phyloP scores from a whole-genome alignment of 2,113 vertebrate genomes.

The Thomomys bottae region DNA sequence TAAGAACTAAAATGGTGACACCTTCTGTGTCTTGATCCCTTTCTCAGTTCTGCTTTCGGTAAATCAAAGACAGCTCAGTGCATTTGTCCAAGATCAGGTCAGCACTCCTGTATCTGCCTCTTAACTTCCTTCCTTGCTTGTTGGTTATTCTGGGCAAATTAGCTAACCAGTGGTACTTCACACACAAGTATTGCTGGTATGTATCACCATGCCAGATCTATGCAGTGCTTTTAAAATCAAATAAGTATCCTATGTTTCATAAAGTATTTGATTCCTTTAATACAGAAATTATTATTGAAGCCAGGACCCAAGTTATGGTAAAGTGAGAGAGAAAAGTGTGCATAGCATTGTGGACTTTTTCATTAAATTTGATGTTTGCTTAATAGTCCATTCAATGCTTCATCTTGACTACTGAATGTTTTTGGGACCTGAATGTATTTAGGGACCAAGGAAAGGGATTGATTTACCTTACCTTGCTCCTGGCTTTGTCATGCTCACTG shows the following conservation, averaged over 20 bases:
- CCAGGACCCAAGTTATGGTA: background rate
- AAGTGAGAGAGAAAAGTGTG: background rate
- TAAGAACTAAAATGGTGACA: background rate
- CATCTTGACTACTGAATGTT: background rate
- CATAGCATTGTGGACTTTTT: background rate
- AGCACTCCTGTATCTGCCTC: background rate
- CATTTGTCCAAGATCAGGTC: too few species aligned
- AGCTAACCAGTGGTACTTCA: background rate
- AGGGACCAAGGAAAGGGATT: background rate
- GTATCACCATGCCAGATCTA: too few species aligned
- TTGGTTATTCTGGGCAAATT: background rate
- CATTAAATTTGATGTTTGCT: slow-evolving; percentile 4
- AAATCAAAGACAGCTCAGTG: too few species aligned
- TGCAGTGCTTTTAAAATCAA: background rate
- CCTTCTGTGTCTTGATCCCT: too few species aligned
- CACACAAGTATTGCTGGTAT: too few species aligned
- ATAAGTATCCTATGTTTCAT: background rate
- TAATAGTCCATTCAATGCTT: background rate
- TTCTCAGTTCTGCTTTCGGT: background rate
- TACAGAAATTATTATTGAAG: background rate
- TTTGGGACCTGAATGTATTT: background rate
- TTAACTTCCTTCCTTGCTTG: background rate
- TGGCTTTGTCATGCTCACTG: background rate
- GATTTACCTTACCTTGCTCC: background rate
- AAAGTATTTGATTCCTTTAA: background rate